Evolutionary conservation across 2,888 invertebrate genomes (phyloP).

Genomic region (Mayetiola destructor): DNA sequence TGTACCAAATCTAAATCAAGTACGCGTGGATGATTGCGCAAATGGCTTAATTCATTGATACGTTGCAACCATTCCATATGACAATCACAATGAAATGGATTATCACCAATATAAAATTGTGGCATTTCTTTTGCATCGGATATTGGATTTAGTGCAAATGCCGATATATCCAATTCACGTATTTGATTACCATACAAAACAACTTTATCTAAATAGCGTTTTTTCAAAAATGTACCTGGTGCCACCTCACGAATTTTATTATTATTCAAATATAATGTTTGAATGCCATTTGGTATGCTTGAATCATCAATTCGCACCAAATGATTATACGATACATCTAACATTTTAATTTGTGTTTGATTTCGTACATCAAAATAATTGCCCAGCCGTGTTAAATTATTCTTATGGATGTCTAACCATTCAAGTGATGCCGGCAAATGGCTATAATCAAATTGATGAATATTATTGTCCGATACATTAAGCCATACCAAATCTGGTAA

Average conservation of each 20-base stretch:
- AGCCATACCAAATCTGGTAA: conserved; percentile 61
- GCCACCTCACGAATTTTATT: conserved; percentile 55
- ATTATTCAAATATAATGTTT: conserved; percentile 56
- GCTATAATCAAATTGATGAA: conserved; percentile 67
- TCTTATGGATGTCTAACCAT: conserved; percentile 69
- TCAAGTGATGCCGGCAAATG: conserved; percentile 60
- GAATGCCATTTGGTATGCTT: conserved; percentile 58
- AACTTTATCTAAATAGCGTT: conserved; percentile 57
- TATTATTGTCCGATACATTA: conserved; percentile 65
- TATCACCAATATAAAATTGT: conserved; percentile 64
- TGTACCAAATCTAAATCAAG: conserved; percentile 64
- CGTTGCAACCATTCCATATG: conserved; percentile 75
- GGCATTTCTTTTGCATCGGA: conserved; percentile 47
- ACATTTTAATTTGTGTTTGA: conserved; percentile 53
- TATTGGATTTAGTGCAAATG: conserved; percentile 42
- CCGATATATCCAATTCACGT: conserved; percentile 53
- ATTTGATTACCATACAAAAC: conserved; percentile 62
- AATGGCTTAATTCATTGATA: conserved; percentile 59
- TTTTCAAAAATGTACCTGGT: conserved; percentile 55
- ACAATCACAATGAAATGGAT: conserved; percentile 75
- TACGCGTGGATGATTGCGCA: conserved; percentile 60
- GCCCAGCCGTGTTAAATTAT: conserved; percentile 58
- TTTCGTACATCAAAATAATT: conserved; percentile 56
- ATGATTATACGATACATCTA: conserved; percentile 61
- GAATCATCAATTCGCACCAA: conserved; percentile 51